A percentile compares a stretch with the other conserved stretches of the same genome.
Conservation (phyloP, 2,888 invertebrate genomes). For the Leptura quadrifasciata region DNA sequence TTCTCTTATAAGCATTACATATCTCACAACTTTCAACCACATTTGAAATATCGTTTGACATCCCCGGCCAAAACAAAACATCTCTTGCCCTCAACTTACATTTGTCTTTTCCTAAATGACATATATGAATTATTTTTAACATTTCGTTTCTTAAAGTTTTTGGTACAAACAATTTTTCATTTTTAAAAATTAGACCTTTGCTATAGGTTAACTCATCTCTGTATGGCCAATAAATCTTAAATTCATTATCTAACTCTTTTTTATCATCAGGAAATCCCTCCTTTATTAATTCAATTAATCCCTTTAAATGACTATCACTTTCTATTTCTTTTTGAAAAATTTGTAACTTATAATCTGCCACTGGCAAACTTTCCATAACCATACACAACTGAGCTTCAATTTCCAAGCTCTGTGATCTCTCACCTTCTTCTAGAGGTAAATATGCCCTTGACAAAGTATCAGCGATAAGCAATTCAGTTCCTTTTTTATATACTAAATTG, state of each 20-base stretch:
- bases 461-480: constrained; percentile 51
- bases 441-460: constrained; percentile 56
- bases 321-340: background rate
- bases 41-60: constrained; percentile 26
- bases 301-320: constrained; percentile 22
- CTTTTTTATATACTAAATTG: constrained; percentile 49
- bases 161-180: constrained; percentile 20
- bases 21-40: constrained; percentile 25
- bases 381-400: constrained; percentile 36
- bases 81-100: constrained; percentile 22
- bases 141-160: constrained; percentile 27
- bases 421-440: background rate
- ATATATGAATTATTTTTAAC: constrained; percentile 27
- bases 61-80: constrained; percentile 30
- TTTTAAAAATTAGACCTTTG: constrained; percentile 31
- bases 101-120: constrained; percentile 38
- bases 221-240: constrained; percentile 17
- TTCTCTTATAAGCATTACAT: constrained; percentile 26
- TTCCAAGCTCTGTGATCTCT: constrained; percentile 22
- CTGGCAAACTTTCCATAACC: constrained; percentile 29
- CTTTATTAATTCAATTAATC: constrained; percentile 31
- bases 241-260: background rate
- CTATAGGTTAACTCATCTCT: constrained; percentile 19
- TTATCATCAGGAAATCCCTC: constrained; percentile 28
- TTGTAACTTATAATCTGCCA: constrained; percentile 15